Percentiles rank a stretch among this genome's conserved stretches.
Conservation (phyloP, 2,888 invertebrate species). For the Lithophane leautieri region DNA sequence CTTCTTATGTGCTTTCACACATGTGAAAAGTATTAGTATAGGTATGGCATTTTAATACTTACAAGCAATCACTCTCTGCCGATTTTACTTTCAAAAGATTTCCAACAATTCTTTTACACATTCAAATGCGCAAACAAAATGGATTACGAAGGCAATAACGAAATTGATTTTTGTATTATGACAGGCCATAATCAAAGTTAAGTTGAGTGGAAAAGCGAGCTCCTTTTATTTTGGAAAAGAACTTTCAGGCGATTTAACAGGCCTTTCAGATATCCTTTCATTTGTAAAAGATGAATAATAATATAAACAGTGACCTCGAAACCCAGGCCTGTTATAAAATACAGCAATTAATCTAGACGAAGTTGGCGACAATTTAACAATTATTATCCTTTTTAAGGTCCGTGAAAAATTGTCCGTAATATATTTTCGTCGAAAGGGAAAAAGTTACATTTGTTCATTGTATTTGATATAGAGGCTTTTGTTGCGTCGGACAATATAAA, state of each 20-base stretch:
- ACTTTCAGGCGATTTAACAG: conserved; percentile 55
- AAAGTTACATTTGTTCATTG: conserved; percentile 64
- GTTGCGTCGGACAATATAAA: conserved; percentile 58
- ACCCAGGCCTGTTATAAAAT: conserved; percentile 71
- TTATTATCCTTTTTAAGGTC: conserved; percentile 72
- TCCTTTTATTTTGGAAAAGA: conserved; percentile 42
- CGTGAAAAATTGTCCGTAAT: conserved; percentile 68
- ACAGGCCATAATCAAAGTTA: conserved; percentile 56
- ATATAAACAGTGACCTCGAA: conserved; percentile 64
- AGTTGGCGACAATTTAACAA: conserved; percentile 75
- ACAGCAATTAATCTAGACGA: conserved; percentile 76
- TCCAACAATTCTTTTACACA: conserved; percentile 38
- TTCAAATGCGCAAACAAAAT: conserved; percentile 60
- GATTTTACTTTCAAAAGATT: conserved; percentile 16
- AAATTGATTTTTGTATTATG: conserved; percentile 63
- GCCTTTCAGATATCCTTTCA: conserved; percentile 54
- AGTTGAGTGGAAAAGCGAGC: conserved; percentile 48
- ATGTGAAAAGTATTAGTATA: too few species aligned
- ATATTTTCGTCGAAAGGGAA: conserved; percentile 68
- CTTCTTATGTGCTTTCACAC: too few species aligned
- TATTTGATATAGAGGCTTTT: conserved; percentile 59
- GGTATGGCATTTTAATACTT: too few species aligned
- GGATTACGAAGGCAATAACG: conserved; percentile 51
- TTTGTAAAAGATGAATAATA: conserved; percentile 65
- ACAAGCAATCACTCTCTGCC: background rate